Base-by-base conservation (phyloP, 2,888 invertebrate species). In the Vandiemenella viatica region DNA sequence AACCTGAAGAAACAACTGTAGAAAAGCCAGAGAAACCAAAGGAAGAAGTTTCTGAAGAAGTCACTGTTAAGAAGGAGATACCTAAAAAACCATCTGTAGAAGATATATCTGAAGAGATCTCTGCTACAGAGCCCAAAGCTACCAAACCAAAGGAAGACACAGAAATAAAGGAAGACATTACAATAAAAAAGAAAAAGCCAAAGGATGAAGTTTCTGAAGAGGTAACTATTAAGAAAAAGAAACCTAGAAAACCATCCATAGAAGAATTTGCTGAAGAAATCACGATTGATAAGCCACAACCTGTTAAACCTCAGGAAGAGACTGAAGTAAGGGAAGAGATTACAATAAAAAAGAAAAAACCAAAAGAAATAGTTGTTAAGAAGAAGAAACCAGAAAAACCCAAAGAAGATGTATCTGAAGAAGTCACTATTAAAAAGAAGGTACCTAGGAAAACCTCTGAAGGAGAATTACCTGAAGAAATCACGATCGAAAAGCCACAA, bases 391-490 rank as follows among this genome's bases (percentile, higher is more conserved):
- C 65, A 4, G 45, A 49, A 37, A 46, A 50, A n/a, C 57, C 58
- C 52, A 55, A 50, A 46, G 63, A 65, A 32, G 75, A 79, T 60
- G 71, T 72, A 52, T 72, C 75, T 41, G 75, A 79, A 62, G 77
- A 79, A 63, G 71, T 84, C 18, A 86, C 80, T 0, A 73, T 87
- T 16, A 83, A 83, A 61, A 83, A 81, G 63, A 67, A 83, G 16
- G 80, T 80, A 57, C 75, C 79, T 4, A 48, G 44, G 32, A 53
- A 37, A 15, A 15, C 52, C 19, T 21, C 46, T 16, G 17, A 62
- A 57, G 57, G 55, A 37, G 55, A 54, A 21, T 55, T 57, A 19
- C 53, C 63, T 3, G 63, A 65, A 56, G 66, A 67, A 42, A 61
- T 64, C 49, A 52, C 56, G 41, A n/a, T 59, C 50, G 58, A 60